Evolutionary conservation across 2,113 vertebrate genomes (phyloP).

Genomic region (Carassius auratus): DNA sequence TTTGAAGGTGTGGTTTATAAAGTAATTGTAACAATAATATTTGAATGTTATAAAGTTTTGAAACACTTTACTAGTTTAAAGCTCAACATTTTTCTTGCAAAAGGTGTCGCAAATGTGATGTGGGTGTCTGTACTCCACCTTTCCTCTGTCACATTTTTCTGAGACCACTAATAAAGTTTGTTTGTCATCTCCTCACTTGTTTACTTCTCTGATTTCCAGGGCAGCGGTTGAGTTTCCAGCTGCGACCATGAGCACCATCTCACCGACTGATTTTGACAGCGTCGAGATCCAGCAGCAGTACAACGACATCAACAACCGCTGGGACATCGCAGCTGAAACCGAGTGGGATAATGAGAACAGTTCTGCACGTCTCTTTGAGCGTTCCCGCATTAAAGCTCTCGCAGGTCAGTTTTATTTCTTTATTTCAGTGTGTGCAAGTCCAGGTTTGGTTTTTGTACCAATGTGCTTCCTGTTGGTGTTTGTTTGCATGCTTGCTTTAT

Average conservation of each 20-base stretch:
- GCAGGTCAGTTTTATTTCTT: conserved; percentile 76
- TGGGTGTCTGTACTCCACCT: background rate
- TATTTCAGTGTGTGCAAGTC: background rate
- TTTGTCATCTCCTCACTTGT: background rate
- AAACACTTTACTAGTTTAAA: background rate
- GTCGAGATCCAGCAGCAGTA: conserved; percentile 96
- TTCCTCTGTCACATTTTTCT: background rate
- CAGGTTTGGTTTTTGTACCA: background rate
- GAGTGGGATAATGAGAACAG: conserved; percentile 97
- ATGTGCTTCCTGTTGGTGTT: conserved; percentile 19
- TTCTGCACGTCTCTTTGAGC: conserved; percentile 90
- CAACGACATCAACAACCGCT: conserved; percentile 95
- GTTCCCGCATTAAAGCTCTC: conserved; percentile 91
- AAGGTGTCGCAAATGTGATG: background rate
- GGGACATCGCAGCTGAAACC: conserved; percentile 86
- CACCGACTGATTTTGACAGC: conserved; percentile 91
- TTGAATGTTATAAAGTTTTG: background rate
- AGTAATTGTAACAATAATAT: no score
- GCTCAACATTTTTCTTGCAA: no score
- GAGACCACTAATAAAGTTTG: background rate
- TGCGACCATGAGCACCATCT: conserved; percentile 88
- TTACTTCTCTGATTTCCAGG: conserved; percentile 41
- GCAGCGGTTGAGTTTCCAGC: conserved; percentile 53
- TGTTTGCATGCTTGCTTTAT: background rate
- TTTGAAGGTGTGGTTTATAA: no score